A percentile compares a stretch with the other conserved stretches of the same genome.
Evolutionary conservation across 2,888 invertebrate species (phyloP).

Genomic region (Sinhomidia bicolor): DNA sequence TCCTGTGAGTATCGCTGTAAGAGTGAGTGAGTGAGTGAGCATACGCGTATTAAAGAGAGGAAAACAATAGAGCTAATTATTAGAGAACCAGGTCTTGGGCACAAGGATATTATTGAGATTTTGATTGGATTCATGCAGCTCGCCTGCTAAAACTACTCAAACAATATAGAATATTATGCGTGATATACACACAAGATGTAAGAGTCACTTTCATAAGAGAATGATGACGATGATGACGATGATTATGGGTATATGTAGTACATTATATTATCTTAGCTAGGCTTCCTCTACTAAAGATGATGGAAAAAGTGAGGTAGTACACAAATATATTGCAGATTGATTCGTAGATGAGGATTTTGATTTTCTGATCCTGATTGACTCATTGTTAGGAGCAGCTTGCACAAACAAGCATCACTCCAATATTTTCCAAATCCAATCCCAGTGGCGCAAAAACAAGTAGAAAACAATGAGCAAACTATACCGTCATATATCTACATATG

Average conservation of each 20-base stretch:
- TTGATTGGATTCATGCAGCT: slow-evolving; percentile 67
- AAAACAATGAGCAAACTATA: neutral
- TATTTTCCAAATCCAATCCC: slow-evolving; percentile 9
- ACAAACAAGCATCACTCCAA: neutral
- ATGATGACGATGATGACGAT: slow-evolving; percentile 8
- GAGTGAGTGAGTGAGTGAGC: neutral
- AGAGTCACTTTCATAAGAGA: neutral
- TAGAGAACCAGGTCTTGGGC: slow-evolving; percentile 33
- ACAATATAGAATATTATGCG: neutral
- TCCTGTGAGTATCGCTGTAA: neutral
- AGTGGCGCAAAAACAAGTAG: neutral
- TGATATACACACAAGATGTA: neutral
- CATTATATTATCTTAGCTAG: too few relatives aligned
- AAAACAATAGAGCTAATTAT: slow-evolving; percentile 74
- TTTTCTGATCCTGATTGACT: slow-evolving; percentile 68
- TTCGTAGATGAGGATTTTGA: slow-evolving; percentile 35
- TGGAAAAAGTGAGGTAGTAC: neutral
- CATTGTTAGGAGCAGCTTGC: slow-evolving; percentile 62
- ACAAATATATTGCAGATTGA: neutral
- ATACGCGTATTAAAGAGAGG: slow-evolving; percentile 22
- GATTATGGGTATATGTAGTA: neutral
- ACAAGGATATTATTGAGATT: slow-evolving; percentile 41
- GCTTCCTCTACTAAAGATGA: too few relatives aligned
- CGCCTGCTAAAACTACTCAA: neutral
- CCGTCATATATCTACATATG: neutral